Conservation (phyloP, 64 coral and sea anemone species). For the Pocillopora verrucosa region DNA sequence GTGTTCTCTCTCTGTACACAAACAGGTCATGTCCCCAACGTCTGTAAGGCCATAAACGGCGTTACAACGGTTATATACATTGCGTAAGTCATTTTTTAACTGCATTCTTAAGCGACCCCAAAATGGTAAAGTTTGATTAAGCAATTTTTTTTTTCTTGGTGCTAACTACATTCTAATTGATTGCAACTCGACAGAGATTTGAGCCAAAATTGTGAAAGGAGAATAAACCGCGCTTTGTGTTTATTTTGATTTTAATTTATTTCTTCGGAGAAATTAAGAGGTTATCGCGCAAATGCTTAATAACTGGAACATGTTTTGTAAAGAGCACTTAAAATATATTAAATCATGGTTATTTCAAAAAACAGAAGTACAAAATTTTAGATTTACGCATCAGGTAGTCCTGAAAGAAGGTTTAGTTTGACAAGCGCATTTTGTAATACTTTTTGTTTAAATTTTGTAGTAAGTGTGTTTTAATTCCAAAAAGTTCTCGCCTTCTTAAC, state of each 20-base stretch:
- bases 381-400: neutral
- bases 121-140: neutral
- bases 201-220: neutral
- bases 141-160: neutral
- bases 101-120: neutral
- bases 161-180: neutral
- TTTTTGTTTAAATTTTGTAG: neutral
- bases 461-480: neutral
- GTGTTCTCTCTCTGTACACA: neutral
- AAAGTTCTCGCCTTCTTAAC: neutral
- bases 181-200: neutral
- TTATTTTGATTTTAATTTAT: slow-evolving; percentile 44
- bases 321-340: neutral
- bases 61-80: neutral
- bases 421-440: neutral
- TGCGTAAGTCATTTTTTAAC: neutral
- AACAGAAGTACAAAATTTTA: neutral
- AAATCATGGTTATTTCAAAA: neutral
- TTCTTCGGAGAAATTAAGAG: neutral
- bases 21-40: slow-evolving; percentile 1
- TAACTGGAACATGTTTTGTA: neutral
- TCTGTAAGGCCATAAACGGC: neutral
- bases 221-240: neutral
- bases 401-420: too few species aligned
- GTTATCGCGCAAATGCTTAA: neutral